These are phyloP conservation scores for Capitulum mitella DNA, from an alignment of 2,888 invertebrate genomes.

Conservation along the genomic window DNA sequence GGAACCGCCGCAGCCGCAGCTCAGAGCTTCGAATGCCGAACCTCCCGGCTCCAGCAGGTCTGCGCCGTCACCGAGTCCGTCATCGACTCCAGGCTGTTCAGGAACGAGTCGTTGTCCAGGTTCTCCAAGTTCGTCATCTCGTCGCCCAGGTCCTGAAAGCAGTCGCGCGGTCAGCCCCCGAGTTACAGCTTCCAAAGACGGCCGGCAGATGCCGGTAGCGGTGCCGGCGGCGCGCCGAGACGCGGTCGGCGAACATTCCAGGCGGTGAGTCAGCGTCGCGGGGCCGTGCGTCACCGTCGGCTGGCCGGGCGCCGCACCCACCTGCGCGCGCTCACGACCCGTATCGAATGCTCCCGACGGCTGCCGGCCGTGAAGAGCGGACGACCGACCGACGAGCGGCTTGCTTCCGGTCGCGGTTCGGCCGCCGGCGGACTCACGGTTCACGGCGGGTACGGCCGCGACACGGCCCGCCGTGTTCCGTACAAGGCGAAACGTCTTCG, in stretches of 20 bases:
- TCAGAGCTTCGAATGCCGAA: conserved; percentile 42
- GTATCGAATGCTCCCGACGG: neutral
- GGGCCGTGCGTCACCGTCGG: neutral
- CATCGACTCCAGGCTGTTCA: conserved; percentile 87
- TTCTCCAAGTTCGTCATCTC: conserved; percentile 70
- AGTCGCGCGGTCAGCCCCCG: neutral
- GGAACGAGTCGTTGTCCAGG: conserved; percentile 85
- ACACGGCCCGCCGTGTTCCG: too few relatives aligned
- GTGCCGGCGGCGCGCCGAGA: too few relatives aligned
- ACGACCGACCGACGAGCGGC: too few relatives aligned
- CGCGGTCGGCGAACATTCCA: neutral
- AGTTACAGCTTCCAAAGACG: neutral
- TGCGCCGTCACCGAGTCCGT: conserved; percentile 58
- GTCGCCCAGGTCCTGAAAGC: neutral
- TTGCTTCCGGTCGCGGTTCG: too few relatives aligned
- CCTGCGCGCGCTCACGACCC: neutral
- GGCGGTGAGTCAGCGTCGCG: neutral
- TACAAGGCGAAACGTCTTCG: too few relatives aligned
- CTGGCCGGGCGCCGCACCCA: neutral
- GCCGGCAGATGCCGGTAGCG: neutral
- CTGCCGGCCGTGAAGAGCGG: neutral
- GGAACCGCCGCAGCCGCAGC: too few relatives aligned
- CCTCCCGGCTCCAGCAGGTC: conserved; percentile 87
- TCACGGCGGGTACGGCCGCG: too few relatives aligned
- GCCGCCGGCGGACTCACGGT: too few relatives aligned